Percentiles rank a stretch among this genome's conserved stretches.
Conservation (phyloP, 2,888 invertebrate species). For the Caenorhabditis macrosperma region DNA sequence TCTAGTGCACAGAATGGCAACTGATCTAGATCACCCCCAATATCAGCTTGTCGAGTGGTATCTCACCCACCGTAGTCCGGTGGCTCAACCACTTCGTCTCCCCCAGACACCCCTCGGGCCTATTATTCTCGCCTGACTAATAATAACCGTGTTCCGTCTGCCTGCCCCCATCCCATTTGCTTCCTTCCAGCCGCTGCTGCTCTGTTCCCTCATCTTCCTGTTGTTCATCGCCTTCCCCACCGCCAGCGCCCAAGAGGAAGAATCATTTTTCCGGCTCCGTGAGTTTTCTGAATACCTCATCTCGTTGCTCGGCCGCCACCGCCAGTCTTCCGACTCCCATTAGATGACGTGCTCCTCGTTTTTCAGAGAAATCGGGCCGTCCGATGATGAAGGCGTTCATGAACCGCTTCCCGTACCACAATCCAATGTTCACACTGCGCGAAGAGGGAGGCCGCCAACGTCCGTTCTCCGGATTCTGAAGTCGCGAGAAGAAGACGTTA, state of each 20-base stretch:
- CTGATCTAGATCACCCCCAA: no score
- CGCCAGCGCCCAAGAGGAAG: conserved; percentile 23
- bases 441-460: conserved; percentile 48
- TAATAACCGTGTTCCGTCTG: conserved; percentile 47
- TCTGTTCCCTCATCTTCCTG: conserved; percentile 42
- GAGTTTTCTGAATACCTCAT: conserved; percentile 34
- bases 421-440: conserved; percentile 56
- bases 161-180: not conserved
- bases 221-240: conserved; percentile 36
- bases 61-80: no score
- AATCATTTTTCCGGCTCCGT: conserved; percentile 60
- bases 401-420: conserved; percentile 60
- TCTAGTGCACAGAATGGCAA: not conserved
- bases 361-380: conserved; percentile 55
- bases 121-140: conserved; percentile 51
- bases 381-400: conserved; percentile 55
- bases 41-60: no score
- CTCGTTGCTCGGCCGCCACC: not conserved
- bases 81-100: not conserved
- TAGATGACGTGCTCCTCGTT: not conserved
- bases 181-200: conserved; percentile 33
- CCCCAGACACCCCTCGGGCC: not conserved
- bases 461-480: conserved; percentile 39
- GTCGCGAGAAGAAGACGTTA: conserved; percentile 12
- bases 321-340: not conserved